Conservation (phyloP, 1,140 invertebrate genomes). For the Eriocheir sinensis region DNA sequence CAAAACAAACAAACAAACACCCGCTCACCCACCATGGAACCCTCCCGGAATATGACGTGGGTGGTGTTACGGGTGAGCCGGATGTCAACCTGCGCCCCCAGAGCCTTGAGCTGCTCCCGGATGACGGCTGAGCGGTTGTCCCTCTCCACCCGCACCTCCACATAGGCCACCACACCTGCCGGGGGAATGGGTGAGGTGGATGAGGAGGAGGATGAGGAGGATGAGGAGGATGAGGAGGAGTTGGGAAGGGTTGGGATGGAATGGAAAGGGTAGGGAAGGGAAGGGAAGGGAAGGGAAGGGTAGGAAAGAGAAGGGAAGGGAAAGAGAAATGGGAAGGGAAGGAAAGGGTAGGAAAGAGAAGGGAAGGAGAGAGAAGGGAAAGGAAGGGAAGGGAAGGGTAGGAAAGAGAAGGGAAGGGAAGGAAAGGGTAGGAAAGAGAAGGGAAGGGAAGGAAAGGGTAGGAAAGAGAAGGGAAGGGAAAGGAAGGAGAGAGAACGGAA, state of each 20-base stretch:
- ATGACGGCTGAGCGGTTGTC: slow-evolving; percentile 70
- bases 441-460: too few species aligned
- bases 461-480: too few species aligned
- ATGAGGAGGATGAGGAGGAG: neutral
- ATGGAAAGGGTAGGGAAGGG: neutral
- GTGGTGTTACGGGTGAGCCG: slow-evolving; percentile 61
- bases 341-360: too few species aligned
- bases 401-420: too few species aligned
- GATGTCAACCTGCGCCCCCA: slow-evolving; percentile 66
- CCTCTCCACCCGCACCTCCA: slow-evolving; percentile 69
- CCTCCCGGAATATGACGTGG: slow-evolving; percentile 74
- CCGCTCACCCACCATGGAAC: slow-evolving; percentile 53
- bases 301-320: neutral
- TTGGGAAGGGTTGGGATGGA: neutral
- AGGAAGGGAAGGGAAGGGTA: too few species aligned
- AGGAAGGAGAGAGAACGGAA: too few species aligned
- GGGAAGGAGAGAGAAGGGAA: too few species aligned
- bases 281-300: neutral
- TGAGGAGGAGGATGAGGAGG: neutral
- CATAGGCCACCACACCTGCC: slow-evolving; percentile 64
- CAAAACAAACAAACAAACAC: neutral
- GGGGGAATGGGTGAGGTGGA: neutral
- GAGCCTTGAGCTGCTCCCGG: slow-evolving; percentile 61
- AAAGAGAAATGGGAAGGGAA: neutral
- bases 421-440: too few species aligned